Evolutionary conservation across 2,888 invertebrate species (phyloP).

Genomic region (Proisotoma minuta): DNA sequence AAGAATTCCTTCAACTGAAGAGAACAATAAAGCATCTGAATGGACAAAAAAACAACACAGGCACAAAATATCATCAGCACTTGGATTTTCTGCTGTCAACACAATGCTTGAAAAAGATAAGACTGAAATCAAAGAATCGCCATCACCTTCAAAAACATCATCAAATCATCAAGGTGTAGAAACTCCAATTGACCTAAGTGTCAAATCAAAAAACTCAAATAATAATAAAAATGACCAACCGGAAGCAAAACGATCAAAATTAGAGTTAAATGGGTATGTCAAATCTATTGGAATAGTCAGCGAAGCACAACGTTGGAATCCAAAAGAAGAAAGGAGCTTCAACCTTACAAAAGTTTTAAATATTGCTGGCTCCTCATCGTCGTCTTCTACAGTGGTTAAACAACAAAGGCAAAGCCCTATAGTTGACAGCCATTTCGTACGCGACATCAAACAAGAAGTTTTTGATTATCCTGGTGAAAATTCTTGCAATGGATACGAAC

Average conservation of each 20-base stretch:
- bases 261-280: slow-evolving; percentile 37
- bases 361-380: not conserved
- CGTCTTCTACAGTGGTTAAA: not conserved
- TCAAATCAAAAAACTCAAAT: slow-evolving; percentile 18
- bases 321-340: slow-evolving; percentile 41
- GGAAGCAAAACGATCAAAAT: slow-evolving; percentile 28
- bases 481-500: not conserved
- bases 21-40: slow-evolving; percentile 19
- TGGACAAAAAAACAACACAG: slow-evolving; percentile 11
- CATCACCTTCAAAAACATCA: not conserved
- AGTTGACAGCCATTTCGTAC: not conserved
- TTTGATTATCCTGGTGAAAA: slow-evolving; percentile 17
- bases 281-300: slow-evolving; percentile 37
- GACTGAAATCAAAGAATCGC: not conserved
- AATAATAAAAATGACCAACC: not conserved
- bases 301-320: slow-evolving; percentile 44
- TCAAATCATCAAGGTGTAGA: slow-evolving; percentile 17
- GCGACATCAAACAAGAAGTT: slow-evolving; percentile 29
- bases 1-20: slow-evolving; percentile 15
- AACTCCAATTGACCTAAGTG: slow-evolving; percentile 44
- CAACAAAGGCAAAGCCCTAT: slow-evolving; percentile 4
- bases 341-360: slow-evolving; percentile 43
- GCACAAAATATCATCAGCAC: slow-evolving; percentile 9
- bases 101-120: slow-evolving; percentile 13
- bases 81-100: slow-evolving; percentile 20